These are phyloP conservation scores for Phymastichus coffea DNA, from an alignment of 1,140 invertebrate species.

Conservation along the genomic window DNA sequence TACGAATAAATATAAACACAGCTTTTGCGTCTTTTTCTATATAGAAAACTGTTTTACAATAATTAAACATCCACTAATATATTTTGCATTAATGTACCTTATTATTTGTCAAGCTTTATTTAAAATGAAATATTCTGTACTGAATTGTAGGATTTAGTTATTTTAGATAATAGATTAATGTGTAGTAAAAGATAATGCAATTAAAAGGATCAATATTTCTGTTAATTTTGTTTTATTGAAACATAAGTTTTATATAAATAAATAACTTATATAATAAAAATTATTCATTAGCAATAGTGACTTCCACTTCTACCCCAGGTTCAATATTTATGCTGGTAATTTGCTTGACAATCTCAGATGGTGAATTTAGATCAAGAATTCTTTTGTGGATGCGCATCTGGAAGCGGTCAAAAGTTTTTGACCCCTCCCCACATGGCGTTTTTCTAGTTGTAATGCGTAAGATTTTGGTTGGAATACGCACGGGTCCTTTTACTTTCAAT, in stretches of 20 bases:
- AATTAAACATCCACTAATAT: slow-evolving; percentile 10
- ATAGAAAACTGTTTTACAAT: background rate
- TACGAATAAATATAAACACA: slow-evolving; percentile 29
- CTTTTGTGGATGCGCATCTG: slow-evolving; percentile 99
- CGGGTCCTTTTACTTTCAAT: slow-evolving; percentile 93
- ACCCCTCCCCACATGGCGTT: slow-evolving; percentile 99
- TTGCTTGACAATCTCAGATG: slow-evolving; percentile 98
- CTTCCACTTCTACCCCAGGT: slow-evolving; percentile 98
- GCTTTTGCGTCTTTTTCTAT: slow-evolving; percentile 12
- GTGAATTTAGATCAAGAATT: slow-evolving; percentile 96
- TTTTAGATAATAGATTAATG: no score
- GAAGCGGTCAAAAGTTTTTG: slow-evolving; percentile 99
- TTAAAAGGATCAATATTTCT: no score
- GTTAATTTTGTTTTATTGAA: no score
- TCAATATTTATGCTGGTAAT: slow-evolving; percentile 99
- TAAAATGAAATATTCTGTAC: no score
- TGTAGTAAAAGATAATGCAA: no score
- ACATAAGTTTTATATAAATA: no score
- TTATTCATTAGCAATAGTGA: slow-evolving; percentile 96
- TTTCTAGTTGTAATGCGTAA: slow-evolving; percentile 98
- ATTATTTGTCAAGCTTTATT: no score
- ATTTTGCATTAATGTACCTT: no score
- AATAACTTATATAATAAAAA: no score
- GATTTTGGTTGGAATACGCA: slow-evolving; percentile 94
- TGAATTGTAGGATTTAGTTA: no score